Conservation (phyloP, 2,888 invertebrate genomes). For the Microctonus hyperodae region DNA sequence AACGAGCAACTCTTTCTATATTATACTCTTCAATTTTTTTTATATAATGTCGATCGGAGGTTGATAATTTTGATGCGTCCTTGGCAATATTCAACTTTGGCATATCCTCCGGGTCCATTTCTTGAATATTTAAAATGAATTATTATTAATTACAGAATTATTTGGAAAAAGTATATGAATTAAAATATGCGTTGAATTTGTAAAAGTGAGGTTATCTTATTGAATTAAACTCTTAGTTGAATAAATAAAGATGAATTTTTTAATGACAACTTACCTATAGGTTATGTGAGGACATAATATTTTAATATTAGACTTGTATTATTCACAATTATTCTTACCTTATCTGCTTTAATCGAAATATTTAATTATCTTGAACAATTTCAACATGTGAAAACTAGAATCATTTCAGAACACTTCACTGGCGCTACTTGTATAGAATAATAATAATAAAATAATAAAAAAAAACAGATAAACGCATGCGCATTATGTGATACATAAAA, state of each 20-base stretch:
- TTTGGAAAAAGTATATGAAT: not conserved
- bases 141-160: not conserved
- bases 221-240: not conserved
- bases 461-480: not conserved
- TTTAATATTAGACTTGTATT: not conserved
- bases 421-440: too few species aligned
- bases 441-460: too few species aligned
- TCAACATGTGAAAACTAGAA: not conserved
- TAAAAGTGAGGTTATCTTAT: conserved; percentile 8
- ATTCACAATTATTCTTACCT: not conserved
- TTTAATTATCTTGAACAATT: not conserved
- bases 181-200: not conserved
- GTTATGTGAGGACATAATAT: not conserved
- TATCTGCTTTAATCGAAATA: not conserved
- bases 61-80: conserved; percentile 63
- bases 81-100: conserved; percentile 65
- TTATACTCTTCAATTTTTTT: conserved; percentile 81
- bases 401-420: not conserved
- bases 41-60: conserved; percentile 79
- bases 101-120: conserved; percentile 64
- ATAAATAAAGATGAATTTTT: not conserved
- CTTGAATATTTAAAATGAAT: conserved; percentile 21
- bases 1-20: conserved; percentile 72
- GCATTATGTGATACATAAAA: too few species aligned
- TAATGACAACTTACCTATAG: not conserved